phyloP scores from a whole-genome alignment of 2,888 invertebrate genomes.

The Fragum fragum region DNA sequence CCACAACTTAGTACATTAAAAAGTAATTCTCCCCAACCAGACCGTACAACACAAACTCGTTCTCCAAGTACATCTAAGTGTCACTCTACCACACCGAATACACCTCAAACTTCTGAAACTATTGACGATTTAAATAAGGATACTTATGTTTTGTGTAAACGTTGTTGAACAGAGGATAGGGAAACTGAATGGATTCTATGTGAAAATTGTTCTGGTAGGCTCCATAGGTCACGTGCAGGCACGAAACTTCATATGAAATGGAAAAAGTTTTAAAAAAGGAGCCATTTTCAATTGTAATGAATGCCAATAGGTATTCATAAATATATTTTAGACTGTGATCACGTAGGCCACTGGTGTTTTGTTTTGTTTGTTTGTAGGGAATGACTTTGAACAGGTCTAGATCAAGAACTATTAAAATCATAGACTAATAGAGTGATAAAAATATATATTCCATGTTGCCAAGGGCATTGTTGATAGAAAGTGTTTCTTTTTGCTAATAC shows the following conservation, averaged over 20 bases:
- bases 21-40: not conserved
- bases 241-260: slow-evolving; percentile 35
- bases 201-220: slow-evolving; percentile 34
- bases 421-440: not conserved
- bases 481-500: too few species aligned
- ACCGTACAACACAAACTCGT: not conserved
- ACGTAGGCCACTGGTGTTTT: not conserved
- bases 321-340: not conserved
- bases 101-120: not conserved
- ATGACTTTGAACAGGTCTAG: not conserved
- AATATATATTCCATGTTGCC: not conserved
- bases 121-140: slow-evolving; percentile 11
- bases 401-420: not conserved
- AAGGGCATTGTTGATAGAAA: not conserved
- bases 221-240: slow-evolving; percentile 41
- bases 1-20: not conserved
- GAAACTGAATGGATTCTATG: slow-evolving; percentile 46
- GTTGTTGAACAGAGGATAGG: slow-evolving; percentile 31
- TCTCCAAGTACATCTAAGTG: not conserved
- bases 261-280: slow-evolving; percentile 37
- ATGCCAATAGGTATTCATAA: not conserved
- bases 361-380: not conserved
- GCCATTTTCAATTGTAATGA: slow-evolving; percentile 12
- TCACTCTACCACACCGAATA: not conserved
- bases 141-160: slow-evolving; percentile 18